A percentile compares a stretch with the other conserved stretches of the same genome.
Conservation (phyloP, 1,140 invertebrate species). For the Dendroctonus valens region DNA sequence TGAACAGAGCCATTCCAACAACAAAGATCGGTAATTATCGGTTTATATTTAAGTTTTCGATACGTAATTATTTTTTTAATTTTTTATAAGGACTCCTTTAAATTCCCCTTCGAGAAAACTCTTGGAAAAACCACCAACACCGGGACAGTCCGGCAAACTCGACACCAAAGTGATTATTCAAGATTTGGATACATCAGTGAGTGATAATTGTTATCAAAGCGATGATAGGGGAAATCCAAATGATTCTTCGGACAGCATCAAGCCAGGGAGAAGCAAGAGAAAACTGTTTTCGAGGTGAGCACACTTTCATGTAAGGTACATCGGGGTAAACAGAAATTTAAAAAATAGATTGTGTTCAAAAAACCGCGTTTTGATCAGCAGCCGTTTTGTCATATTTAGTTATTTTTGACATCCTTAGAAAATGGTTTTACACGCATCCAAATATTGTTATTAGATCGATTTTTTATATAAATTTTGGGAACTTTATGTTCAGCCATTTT, state of each 20-base stretch:
- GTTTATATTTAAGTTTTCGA: conserved; percentile 8
- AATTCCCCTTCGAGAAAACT: conserved; percentile 43
- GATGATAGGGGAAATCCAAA: conserved; percentile 43
- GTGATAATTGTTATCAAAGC: conserved; percentile 46
- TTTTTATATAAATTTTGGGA: too few relatives aligned
- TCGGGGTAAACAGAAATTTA: too few relatives aligned
- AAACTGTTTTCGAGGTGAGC: conserved; percentile 60
- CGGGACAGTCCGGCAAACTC: conserved; percentile 39
- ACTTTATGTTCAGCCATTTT: too few relatives aligned
- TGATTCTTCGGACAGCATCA: conserved; percentile 45
- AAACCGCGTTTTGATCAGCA: too few relatives aligned
- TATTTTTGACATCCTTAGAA: too few relatives aligned
- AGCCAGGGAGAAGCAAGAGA: conserved; percentile 52
- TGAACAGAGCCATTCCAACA: conserved; percentile 69
- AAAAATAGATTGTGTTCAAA: too few relatives aligned
- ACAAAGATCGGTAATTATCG: conserved; percentile 47
- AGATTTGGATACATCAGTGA: conserved; percentile 48
- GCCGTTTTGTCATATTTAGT: too few relatives aligned
- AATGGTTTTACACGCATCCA: too few relatives aligned
- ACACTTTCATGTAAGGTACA: neutral
- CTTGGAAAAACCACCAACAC: conserved; percentile 41
- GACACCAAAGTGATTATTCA: conserved; percentile 44
- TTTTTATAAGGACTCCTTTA: conserved; percentile 35
- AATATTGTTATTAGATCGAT: too few relatives aligned
- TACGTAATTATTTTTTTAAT: neutral